Base-by-base conservation (phyloP, 2,888 invertebrate species). In the Cheilosia vernalis region DNA sequence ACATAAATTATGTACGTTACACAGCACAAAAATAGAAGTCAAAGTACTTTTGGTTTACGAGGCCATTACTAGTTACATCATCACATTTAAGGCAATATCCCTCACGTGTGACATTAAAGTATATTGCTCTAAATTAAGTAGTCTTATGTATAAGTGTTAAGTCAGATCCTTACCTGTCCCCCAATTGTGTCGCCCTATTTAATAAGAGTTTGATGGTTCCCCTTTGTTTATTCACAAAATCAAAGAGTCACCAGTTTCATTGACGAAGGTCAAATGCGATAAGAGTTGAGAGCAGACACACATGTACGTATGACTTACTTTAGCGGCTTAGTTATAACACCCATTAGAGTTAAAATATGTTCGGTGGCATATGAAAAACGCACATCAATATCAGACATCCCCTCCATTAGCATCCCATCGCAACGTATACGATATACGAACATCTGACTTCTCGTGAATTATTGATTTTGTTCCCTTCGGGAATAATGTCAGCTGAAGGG, bases 401-500 rank as follows among this genome's bases (percentile, higher is more conserved):
- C 72, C 49, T 61, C 70, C 37, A 44, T 70, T 17, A 63, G 55
- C 53, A 60, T 51, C 76, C 64, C 44, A 77, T 67, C 49, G 19
- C 47, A 49, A 37, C 42, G 24, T 70, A 15, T 47, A 19, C 21
- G 33, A 49, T 58, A 27, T 74, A 63, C 15, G 63, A 69, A 61
- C 64, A 76, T 76, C 66, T 81, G 85, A 81, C 85, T 85, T 80
- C 72, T 85, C 56, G 80, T 85, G 76, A 81, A 76, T 81, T 85
- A 85, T 85, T 85, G 85, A 85, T 81, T 85, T 85, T 76, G 66
- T 66, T 80, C 81, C 81, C 85, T 81, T 40, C 49, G 80, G 80
- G 70, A 80, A 85, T 80, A 66, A 60, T 85, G 85, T 81, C 76
- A 85, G 44, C 80, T 64, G 37, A 60, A 33, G 47, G 58, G 53